Evolutionary conservation across 2,888 invertebrate genomes (phyloP), one percentile per base, ranked within the genome.

Genomic region (Hypolimnas misippus): DNA sequence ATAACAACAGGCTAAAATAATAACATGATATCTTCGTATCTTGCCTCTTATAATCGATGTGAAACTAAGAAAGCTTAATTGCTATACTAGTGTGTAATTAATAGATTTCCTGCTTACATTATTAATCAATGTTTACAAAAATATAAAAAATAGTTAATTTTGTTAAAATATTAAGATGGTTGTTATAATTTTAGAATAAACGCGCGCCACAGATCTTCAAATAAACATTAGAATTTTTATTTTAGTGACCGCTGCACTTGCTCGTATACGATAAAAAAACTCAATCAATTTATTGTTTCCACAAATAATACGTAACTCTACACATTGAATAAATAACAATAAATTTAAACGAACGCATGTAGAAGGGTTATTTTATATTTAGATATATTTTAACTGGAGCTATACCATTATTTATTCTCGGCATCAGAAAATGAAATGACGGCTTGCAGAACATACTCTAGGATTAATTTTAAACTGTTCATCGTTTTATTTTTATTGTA

Each of bases 401-500:
- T 46, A 38, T 46, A 53, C 35, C 38, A 54, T 54, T 60, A 60
- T 60, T 60, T 60, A 60, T 60, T 60, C 42, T 49, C 35, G 53
- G 60, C 53, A 33, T 21, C 53, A 63, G 53, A 63, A 63, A 60
- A 60, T 54, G 58, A 54, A 63, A 53, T 54, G 58, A 63, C 62
- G 62, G 46, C 49, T 57, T 59, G 59, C 57, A 40, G 57, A 62
- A 62, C 57, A 52, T 53, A 57, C 52, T 52, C 14, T 62, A 49
- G 53, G 38, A 63, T 58, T 58, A 63, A 63, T 58, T 63, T 63
- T 63, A 63, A 57, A 63, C 58, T 40, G 53, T 60, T 60, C 54
- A 60, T n/a, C 46, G 49, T 57, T 60, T 63, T 66, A 66, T 66
- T 66, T 66, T 66, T 66, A 66, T 63, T 63, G 66, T 63, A 66